Percentiles rank a stretch among this genome's conserved stretches.
These are phyloP conservation scores for Potorous gilbertii DNA, from an alignment of 2,797 vertebrate genomes.

Conservation along the genomic window DNA sequence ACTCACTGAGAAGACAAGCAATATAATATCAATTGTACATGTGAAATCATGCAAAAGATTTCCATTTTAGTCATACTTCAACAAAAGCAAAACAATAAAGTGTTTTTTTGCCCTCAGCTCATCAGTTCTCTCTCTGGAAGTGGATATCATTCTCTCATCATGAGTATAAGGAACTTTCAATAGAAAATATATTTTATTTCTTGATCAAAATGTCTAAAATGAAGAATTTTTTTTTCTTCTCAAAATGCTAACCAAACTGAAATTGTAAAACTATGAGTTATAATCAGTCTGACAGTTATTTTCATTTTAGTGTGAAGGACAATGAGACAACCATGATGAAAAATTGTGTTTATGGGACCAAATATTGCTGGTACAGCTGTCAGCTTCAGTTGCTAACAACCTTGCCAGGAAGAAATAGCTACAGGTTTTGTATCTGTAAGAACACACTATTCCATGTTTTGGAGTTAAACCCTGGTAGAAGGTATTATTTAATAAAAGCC, in stretches of 20 bases:
- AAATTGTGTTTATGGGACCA: conserved; percentile 7
- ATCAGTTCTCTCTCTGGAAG: background rate
- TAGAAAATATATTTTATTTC: background rate
- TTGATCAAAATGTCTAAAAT: conserved; percentile 3
- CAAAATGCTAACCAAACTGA: background rate
- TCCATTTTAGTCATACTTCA: background rate
- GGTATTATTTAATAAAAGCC: background rate
- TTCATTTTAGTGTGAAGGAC: conserved; percentile 16
- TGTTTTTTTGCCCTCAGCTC: background rate
- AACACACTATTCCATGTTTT: background rate
- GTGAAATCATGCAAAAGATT: background rate
- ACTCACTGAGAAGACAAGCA: background rate
- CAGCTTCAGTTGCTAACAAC: background rate
- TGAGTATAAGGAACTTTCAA: background rate
- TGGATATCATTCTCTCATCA: background rate
- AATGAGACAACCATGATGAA: conserved; percentile 11
- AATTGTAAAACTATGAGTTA: background rate
- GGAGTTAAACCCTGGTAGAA: background rate
- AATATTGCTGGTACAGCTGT: background rate
- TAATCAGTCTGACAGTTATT: background rate
- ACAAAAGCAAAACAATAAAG: background rate
- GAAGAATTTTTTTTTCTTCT: background rate
- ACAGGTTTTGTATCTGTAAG: background rate
- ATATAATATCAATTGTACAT: background rate
- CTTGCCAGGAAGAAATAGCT: background rate